Base-by-base conservation (phyloP, 2,797 vertebrate species). In the Psittacula derbiana region DNA sequence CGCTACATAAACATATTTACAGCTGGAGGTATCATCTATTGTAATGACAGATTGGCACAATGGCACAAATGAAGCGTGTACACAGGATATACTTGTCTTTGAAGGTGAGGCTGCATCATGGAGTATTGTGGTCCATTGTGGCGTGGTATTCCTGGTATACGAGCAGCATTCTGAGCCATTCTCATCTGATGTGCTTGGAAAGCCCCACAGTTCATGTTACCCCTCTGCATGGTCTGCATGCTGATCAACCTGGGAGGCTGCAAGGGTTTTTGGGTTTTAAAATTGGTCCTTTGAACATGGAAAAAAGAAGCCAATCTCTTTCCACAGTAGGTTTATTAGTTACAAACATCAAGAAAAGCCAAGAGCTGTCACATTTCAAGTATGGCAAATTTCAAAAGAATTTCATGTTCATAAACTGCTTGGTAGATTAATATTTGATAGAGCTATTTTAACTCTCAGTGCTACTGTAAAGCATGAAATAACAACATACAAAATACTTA, bases 231-330 rank as follows among this genome's bases (percentile, higher is more conserved):
- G 95, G 98, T 98, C 98, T 99, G 99, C 99, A 99, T 99, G 98
- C 99, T 99, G 98, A 99, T 99, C 97, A 99, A 99, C 95, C 99
- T 98, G 43, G 99, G 99, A 97, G 99, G 99, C 99, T 99, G 96
- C 93, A 97, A 98, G 96, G 93, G 92, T 95, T 86, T 97, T 90
- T 95, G 91, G 94, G 91, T 96, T 92, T 96, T 96, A 95, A 86
- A 96, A 96, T 79, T 67, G 84, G 92, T 76, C 78, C 61, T 97
- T 94, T 96, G 24, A 95, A 95, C 84, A 97, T 28, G 88, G 83
- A 91, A 92, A 92, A 92, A 92, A 93, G 81, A 88, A 95, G 81
- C 80, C 92, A 86, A 80, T 94, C 93, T 85, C 88, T 82, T 80
- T 92, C 93, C 91, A 90, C n/a, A 95, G 70, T 2, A 94, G 90